These are phyloP conservation scores for Sebastes itinus DNA, from an alignment of 2,797 vertebrate species.

Conservation along the genomic window DNA sequence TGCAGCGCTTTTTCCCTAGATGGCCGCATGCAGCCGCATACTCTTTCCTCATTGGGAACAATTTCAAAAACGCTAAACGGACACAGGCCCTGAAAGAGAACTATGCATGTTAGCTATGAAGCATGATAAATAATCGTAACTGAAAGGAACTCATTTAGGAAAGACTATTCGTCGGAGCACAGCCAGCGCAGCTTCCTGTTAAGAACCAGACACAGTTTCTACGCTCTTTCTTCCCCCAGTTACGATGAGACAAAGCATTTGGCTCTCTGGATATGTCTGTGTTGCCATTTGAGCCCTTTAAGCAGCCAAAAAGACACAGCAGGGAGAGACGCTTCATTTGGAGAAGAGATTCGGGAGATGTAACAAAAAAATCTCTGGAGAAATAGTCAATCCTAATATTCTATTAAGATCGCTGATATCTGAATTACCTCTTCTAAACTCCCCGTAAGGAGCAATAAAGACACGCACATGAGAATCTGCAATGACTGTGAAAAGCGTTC, in stretches of 20 bases:
- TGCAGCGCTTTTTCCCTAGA: too few relatives aligned
- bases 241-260: constrained; percentile 1
- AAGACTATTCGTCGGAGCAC: neutral
- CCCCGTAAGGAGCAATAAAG: constrained; percentile 11
- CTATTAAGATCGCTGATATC: constrained; percentile 9
- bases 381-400: constrained; percentile 1
- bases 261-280: neutral
- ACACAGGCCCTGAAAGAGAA: neutral
- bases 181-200: neutral
- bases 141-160: neutral
- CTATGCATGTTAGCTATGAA: neutral
- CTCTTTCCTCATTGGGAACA: too few relatives aligned
- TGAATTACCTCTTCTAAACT: constrained; percentile 23
- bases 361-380: neutral
- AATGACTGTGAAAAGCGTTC: constrained; percentile 6
- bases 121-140: neutral
- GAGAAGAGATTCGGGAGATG: neutral
- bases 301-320: constrained; percentile 1
- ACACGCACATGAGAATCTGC: neutral
- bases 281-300: neutral
- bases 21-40: too few relatives aligned
- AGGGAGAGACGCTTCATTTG: neutral
- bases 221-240: neutral
- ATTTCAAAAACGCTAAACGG: too few relatives aligned
- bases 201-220: neutral